Conservation (phyloP, 2,113 vertebrate genomes). For the Thinocorus orbignyianus region DNA sequence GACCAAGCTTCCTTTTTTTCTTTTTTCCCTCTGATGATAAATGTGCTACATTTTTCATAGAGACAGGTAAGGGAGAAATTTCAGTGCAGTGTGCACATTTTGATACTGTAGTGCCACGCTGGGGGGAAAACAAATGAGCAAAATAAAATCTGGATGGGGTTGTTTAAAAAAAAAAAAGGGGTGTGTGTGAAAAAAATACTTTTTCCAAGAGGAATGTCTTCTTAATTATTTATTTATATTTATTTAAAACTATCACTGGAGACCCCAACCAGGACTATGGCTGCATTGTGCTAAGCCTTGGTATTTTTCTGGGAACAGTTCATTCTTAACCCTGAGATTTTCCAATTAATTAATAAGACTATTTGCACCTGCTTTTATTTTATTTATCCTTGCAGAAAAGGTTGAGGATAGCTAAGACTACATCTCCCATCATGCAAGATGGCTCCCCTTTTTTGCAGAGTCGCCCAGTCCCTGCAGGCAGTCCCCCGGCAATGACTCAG, state of each 20-base stretch:
- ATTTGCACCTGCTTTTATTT: neutral
- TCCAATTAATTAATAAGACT: neutral
- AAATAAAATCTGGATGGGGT: neutral
- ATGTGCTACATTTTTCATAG: constrained; percentile 55
- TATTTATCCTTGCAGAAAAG: neutral
- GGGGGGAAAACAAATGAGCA: constrained; percentile 52
- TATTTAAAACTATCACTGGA: neutral
- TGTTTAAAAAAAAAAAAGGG: neutral
- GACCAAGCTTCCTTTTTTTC: constrained; percentile 21
- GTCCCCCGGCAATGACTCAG: neutral
- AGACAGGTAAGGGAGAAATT: constrained; percentile 39
- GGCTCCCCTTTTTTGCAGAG: neutral
- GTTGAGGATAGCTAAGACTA: neutral
- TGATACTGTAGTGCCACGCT: neutral
- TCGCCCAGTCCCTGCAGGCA: neutral
- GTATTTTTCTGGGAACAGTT: neutral
- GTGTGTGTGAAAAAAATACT: neutral
- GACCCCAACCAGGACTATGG: neutral
- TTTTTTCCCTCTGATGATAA: constrained; percentile 19
- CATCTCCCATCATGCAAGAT: neutral
- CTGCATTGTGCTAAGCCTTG: neutral
- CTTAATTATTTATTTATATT: neutral
- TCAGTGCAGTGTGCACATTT: constrained; percentile 16
- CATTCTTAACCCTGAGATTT: neutral
- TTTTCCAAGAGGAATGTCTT: neutral